These are phyloP conservation scores for Microctenopoma steveboyesi DNA, from an alignment of 2,797 vertebrate species.

Conservation along the genomic window DNA sequence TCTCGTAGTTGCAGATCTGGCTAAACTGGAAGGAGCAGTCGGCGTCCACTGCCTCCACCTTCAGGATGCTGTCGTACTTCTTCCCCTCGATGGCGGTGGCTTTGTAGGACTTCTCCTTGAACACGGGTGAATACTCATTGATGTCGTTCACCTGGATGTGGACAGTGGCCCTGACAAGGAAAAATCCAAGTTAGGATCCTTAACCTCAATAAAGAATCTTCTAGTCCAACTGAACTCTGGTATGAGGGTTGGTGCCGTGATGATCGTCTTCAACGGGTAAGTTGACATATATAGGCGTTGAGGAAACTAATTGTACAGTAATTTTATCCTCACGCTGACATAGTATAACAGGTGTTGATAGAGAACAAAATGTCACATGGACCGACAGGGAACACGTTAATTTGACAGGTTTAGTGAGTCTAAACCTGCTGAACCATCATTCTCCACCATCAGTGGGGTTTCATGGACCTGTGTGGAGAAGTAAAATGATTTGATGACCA, in stretches of 20 bases:
- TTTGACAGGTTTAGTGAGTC: too few relatives aligned
- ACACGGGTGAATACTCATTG: conserved; percentile 95
- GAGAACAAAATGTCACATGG: background rate
- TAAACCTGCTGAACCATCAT: too few relatives aligned
- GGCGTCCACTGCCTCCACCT: conserved; percentile 94
- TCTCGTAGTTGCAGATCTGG: conserved; percentile 98
- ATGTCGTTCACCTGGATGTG: conserved; percentile 98
- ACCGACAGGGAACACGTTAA: too few relatives aligned
- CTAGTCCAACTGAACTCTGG: background rate
- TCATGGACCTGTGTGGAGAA: too few relatives aligned
- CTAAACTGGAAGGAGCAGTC: conserved; percentile 99
- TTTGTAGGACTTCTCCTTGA: conserved; percentile 98
- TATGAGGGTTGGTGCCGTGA: background rate
- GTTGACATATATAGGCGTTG: too few relatives aligned
- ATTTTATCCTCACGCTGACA: background rate
- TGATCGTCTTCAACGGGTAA: too few relatives aligned
- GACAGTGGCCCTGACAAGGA: conserved; percentile 90
- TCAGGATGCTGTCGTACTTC: conserved; percentile 89
- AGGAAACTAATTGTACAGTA: background rate
- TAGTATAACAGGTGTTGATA: background rate
- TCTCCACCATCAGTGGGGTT: background rate
- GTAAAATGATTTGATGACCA: too few relatives aligned
- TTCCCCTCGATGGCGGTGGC: conserved; percentile 90
- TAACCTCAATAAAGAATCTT: background rate
- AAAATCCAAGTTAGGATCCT: background rate